These are phyloP conservation scores for Tryphoninae sp. DNA, from an alignment of 2,888 invertebrate species.

Conservation along the genomic window DNA sequence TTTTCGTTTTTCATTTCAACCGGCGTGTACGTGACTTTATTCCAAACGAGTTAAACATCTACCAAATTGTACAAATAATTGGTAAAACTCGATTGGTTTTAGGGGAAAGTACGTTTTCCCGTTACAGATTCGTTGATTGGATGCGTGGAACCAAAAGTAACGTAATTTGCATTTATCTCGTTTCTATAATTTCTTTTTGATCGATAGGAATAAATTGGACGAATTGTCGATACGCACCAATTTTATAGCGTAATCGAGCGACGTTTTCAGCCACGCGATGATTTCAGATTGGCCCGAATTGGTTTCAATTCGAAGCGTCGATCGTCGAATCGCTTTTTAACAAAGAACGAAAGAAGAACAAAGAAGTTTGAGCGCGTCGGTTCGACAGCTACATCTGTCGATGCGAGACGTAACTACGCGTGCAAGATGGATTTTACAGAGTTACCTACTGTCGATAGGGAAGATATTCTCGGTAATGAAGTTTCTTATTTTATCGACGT, in stretches of 20 bases:
- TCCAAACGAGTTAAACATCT: not conserved
- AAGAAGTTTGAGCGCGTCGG: not conserved
- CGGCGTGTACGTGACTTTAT: not conserved
- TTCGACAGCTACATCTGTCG: slow-evolving; percentile 22
- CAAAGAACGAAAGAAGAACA: not conserved
- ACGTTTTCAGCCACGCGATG: slow-evolving; percentile 24
- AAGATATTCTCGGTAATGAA: slow-evolving; percentile 1
- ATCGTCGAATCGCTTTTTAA: slow-evolving; percentile 63
- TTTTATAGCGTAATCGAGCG: not conserved
- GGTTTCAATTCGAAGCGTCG: slow-evolving; percentile 71
- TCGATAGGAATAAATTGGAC: too few species aligned
- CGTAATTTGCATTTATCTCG: too few species aligned
- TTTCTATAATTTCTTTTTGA: too few species aligned
- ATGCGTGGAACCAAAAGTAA: not conserved
- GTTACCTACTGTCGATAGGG: slow-evolving; percentile 34
- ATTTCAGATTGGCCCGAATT: slow-evolving; percentile 74
- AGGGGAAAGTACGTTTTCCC: not conserved
- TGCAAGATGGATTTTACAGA: not conserved
- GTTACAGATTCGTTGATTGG: not conserved
- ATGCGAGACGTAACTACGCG: not conserved
- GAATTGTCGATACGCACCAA: too few species aligned
- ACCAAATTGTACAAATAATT: not conserved
- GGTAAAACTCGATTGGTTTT: not conserved
- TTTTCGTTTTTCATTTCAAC: too few species aligned
- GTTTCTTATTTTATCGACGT: slow-evolving; percentile 39